phyloP scores from a whole-genome alignment of 2,113 vertebrate genomes.

The Labeo rohita region DNA sequence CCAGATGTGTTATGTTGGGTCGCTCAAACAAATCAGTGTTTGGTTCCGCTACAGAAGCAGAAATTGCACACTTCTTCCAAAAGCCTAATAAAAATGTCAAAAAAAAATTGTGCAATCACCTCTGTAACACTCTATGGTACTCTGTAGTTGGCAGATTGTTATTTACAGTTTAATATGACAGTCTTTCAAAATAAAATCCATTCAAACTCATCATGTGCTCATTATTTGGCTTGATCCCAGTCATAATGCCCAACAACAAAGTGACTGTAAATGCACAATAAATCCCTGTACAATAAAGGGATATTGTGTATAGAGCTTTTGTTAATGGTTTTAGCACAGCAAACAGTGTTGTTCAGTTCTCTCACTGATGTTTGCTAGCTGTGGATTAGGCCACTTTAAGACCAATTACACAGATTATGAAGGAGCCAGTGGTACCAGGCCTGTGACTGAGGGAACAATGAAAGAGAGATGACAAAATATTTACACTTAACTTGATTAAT shows the following conservation, averaged over 20 bases:
- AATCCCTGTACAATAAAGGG: background rate
- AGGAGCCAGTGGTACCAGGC: background rate
- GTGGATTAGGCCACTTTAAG: constrained; percentile 32
- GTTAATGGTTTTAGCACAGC: background rate
- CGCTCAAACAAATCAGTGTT: background rate
- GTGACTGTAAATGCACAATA: background rate
- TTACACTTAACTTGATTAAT: background rate
- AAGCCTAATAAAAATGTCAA: background rate
- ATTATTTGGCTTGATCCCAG: constrained; percentile 29
- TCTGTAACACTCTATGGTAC: constrained; percentile 65
- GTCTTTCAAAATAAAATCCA: constrained; percentile 65
- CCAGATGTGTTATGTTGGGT: background rate
- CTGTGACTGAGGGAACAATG: background rate
- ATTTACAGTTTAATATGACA: constrained; percentile 57
- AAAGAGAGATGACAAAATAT: background rate
- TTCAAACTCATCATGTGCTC: constrained; percentile 14
- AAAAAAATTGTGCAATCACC: constrained; percentile 42
- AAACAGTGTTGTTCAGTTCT: background rate
- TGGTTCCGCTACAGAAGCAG: background rate
- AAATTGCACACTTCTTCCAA: background rate
- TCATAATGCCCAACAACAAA: background rate
- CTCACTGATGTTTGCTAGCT: constrained; percentile 44
- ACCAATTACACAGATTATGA: constrained; percentile 23
- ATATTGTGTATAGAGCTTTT: constrained; percentile 19
- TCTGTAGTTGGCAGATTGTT: constrained; percentile 18